phyloP scores from a whole-genome alignment of 2,797 vertebrate species.

The Potorous gilbertii region DNA sequence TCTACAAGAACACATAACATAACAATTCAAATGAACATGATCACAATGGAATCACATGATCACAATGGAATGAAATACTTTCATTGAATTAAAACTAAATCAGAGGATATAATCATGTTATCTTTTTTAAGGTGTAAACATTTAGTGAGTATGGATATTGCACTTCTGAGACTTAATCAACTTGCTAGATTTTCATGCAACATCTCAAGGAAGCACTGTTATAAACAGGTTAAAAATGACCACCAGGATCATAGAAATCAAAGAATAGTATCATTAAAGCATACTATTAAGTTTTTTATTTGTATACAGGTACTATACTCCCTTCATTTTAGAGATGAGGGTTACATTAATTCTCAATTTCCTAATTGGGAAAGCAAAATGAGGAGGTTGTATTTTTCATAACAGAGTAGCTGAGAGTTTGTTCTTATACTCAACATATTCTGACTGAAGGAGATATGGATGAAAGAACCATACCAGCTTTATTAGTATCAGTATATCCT shows the following conservation, averaged over 20 bases:
- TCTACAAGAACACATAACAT: slow-evolving; percentile 34
- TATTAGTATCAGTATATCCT: too few relatives aligned
- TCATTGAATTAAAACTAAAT: slow-evolving; percentile 61
- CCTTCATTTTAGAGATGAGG: too few relatives aligned
- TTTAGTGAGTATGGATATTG: background rate
- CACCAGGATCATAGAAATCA: background rate
- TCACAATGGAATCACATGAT: slow-evolving; percentile 55
- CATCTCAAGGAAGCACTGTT: background rate
- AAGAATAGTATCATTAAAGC: background rate
- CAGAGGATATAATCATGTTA: slow-evolving; percentile 38
- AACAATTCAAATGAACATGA: slow-evolving; percentile 62
- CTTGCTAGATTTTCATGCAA: background rate
- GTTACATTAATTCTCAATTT: too few relatives aligned
- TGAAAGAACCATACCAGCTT: too few relatives aligned
- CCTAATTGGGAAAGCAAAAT: too few relatives aligned
- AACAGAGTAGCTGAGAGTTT: too few relatives aligned
- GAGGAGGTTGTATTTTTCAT: too few relatives aligned
- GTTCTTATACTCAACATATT: too few relatives aligned
- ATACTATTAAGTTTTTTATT: background rate
- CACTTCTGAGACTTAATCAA: background rate
- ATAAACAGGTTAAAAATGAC: background rate
- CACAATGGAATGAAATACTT: slow-evolving; percentile 56
- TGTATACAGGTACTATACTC: too few relatives aligned
- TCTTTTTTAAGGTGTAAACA: background rate
- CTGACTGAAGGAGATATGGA: too few relatives aligned